These are phyloP conservation scores for Nomada fabriciana DNA, from an alignment of 2,888 invertebrate genomes.

Conservation along the genomic window DNA sequence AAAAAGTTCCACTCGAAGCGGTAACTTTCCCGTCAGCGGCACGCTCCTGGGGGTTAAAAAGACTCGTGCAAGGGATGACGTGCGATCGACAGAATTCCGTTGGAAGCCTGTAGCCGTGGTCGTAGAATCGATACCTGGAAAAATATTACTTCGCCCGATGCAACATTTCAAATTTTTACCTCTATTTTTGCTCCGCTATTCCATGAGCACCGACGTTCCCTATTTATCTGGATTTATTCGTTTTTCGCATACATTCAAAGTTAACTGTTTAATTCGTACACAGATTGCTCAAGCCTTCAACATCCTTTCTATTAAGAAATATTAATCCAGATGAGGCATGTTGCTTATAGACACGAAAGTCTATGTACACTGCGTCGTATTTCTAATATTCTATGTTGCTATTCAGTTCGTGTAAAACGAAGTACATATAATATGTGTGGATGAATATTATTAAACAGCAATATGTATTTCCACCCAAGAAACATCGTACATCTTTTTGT, in stretches of 20 bases:
- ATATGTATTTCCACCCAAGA: too few species aligned
- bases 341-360: too few species aligned
- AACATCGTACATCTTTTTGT: too few species aligned
- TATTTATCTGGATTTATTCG: slow-evolving; percentile 9
- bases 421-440: too few species aligned
- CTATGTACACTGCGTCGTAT: too few species aligned
- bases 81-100: slow-evolving; percentile 68
- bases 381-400: too few species aligned
- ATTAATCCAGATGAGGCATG: too few species aligned
- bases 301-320: too few species aligned
- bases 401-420: too few species aligned
- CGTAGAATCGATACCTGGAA: slow-evolving; percentile 65
- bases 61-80: slow-evolving; percentile 64
- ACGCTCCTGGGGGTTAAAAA: slow-evolving; percentile 65
- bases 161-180: slow-evolving; percentile 31
- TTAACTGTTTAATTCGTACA: too few species aligned
- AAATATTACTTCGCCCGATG: slow-evolving; percentile 58
- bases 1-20: slow-evolving; percentile 68
- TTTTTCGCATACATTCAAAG: neutral
- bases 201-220: slow-evolving; percentile 12
- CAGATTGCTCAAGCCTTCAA: too few species aligned
- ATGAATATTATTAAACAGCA: too few species aligned
- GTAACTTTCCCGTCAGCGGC: slow-evolving; percentile 73
- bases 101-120: slow-evolving; percentile 54
- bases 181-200: slow-evolving; percentile 14